phyloP scores from a whole-genome alignment of 2,888 invertebrate genomes.

The Eretmocerus hayati region DNA sequence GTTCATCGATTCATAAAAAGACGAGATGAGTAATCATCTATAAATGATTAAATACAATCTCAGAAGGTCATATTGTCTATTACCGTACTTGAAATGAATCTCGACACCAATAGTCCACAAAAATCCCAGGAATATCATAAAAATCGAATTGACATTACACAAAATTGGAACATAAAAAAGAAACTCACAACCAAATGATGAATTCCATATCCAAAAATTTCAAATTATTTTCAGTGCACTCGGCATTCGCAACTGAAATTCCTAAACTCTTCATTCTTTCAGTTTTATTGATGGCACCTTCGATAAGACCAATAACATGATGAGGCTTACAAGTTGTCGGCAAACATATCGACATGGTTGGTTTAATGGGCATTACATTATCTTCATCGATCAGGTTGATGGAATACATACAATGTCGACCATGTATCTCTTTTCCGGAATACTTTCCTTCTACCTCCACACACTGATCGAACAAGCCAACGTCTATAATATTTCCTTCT shows the following conservation, averaged over 20 bases:
- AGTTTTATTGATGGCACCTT: conserved; percentile 4
- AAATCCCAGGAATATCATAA: no score
- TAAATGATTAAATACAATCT: no score
- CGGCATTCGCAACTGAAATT: not conserved
- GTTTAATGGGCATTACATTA: conserved; percentile 28
- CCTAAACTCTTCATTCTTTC: not conserved
- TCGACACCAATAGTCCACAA: no score
- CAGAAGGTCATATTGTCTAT: no score
- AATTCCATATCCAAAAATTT: conserved; percentile 23
- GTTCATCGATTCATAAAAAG: no score
- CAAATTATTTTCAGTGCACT: conserved; percentile 20
- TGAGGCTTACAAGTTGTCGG: conserved; percentile 43
- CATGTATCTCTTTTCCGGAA: conserved; percentile 35
- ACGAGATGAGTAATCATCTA: no score
- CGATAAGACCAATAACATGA: conserved; percentile 30
- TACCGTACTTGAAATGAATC: no score
- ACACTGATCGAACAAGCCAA: conserved; percentile 49
- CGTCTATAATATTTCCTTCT: conserved; percentile 44
- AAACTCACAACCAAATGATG: conserved; percentile 23
- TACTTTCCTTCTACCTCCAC: conserved; percentile 24
- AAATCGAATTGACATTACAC: no score
- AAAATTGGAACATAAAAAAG: not conserved
- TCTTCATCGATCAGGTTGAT: conserved; percentile 29
- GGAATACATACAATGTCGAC: conserved; percentile 45
- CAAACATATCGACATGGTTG: conserved; percentile 44